These are phyloP conservation scores for Lagopus muta DNA, from an alignment of 2,113 vertebrate genomes.

Conservation along the genomic window DNA sequence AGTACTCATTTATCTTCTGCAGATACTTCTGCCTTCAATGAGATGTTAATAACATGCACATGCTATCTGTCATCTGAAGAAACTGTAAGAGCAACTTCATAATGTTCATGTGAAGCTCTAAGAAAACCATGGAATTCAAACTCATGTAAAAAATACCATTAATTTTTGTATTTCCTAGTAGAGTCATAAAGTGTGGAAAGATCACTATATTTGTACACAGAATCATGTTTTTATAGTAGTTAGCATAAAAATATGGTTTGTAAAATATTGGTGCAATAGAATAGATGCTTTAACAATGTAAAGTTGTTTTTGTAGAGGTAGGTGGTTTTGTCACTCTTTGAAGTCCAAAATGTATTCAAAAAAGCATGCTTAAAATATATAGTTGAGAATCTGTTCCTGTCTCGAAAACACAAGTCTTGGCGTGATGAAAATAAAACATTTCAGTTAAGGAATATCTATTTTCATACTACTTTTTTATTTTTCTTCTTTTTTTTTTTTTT, in stretches of 20 bases:
- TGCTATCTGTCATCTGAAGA: not conserved
- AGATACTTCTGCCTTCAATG: not conserved
- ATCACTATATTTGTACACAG: not conserved
- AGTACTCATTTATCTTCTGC: not conserved
- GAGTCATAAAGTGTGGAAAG: not conserved
- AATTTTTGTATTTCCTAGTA: not conserved
- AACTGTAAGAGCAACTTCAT: not conserved
- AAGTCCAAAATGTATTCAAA: not conserved
- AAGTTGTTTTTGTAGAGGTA: not conserved
- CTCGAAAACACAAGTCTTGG: too few relatives aligned
- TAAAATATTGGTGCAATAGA: not conserved
- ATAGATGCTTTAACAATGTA: not conserved
- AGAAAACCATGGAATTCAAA: not conserved
- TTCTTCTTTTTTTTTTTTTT: not conserved
- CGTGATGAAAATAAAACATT: rapidly evolving
- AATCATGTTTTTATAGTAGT: not conserved
- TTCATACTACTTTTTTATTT: too few relatives aligned
- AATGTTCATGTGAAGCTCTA: not conserved
- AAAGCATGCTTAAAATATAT: not conserved
- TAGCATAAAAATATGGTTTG: not conserved
- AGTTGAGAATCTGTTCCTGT: not conserved
- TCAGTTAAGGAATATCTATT: not conserved
- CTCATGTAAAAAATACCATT: not conserved
- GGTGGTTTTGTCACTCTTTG: not conserved
- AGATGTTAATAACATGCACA: not conserved